Percentiles rank a stretch among this genome's conserved stretches.
These are phyloP conservation scores for Actinia tenebrosa DNA, from an alignment of 64 coral and sea anemone genomes.

Conservation along the genomic window DNA sequence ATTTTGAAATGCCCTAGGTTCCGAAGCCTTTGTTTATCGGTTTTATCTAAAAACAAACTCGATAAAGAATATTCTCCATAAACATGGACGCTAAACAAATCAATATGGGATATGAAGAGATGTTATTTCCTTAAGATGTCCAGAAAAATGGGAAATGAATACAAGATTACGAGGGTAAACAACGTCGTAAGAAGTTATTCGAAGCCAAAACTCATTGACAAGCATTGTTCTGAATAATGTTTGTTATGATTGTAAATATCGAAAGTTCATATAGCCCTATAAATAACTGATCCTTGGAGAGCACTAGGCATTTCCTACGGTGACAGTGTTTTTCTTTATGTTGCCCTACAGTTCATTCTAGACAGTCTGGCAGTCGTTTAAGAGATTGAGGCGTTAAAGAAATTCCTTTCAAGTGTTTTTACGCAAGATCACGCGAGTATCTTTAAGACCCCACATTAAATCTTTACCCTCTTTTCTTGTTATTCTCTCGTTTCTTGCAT, in stretches of 20 bases:
- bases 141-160: neutral
- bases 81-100: neutral
- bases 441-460: neutral
- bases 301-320: neutral
- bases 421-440: neutral
- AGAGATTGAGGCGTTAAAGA: neutral
- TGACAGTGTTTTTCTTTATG: neutral
- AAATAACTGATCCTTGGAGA: neutral
- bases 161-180: neutral
- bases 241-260: neutral
- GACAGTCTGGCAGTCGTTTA: neutral
- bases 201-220: neutral
- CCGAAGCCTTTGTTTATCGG: neutral
- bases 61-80: neutral
- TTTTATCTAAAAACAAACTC: conserved; percentile 2
- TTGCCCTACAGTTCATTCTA: neutral
- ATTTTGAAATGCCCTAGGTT: conserved; percentile 9
- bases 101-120: neutral
- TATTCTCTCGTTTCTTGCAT: neutral
- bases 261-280: neutral
- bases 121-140: neutral
- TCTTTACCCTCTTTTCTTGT: neutral
- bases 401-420: neutral
- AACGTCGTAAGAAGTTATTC: neutral
- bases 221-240: neutral